These are phyloP conservation scores for Muraenolepis orangiensis DNA, from an alignment of 2,797 vertebrate species.

Conservation along the genomic window DNA sequence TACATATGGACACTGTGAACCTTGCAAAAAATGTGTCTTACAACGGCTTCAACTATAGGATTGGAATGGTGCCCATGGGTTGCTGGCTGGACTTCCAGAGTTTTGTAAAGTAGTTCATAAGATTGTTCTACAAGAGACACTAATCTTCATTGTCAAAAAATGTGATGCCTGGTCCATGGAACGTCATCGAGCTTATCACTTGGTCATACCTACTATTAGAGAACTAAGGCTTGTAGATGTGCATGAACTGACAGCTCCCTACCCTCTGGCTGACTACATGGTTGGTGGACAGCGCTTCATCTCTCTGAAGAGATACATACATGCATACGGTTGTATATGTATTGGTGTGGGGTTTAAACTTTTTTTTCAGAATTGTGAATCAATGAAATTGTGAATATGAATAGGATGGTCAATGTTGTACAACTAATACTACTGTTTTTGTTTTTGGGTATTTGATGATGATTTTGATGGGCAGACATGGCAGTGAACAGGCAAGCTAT, in stretches of 20 bases:
- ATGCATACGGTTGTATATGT: background rate
- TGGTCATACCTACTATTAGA: background rate
- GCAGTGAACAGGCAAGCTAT: constrained; percentile 17
- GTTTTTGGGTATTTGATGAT: background rate
- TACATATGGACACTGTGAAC: background rate
- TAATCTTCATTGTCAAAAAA: constrained; percentile 18
- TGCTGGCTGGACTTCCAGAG: constrained; percentile 28
- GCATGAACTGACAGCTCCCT: constrained; percentile 11
- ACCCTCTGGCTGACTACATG: constrained; percentile 14
- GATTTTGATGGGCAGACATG: background rate
- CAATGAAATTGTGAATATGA: background rate
- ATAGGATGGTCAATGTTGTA: background rate
- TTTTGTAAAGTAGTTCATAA: constrained; percentile 30
- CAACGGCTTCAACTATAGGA: constrained; percentile 22
- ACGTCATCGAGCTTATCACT: background rate
- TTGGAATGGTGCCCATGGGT: constrained; percentile 27
- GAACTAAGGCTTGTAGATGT: constrained; percentile 4
- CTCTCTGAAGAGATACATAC: background rate
- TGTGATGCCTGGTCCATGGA: constrained; percentile 16
- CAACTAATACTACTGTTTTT: background rate
- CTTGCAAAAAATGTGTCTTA: constrained; percentile 2
- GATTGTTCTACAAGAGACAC: constrained; percentile 19
- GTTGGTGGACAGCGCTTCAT: constrained; percentile 4
- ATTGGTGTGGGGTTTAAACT: background rate
- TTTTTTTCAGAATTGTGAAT: background rate